phyloP scores from a whole-genome alignment of 2,797 vertebrate genomes.

The Lepidocolaptes lacrymiger region DNA sequence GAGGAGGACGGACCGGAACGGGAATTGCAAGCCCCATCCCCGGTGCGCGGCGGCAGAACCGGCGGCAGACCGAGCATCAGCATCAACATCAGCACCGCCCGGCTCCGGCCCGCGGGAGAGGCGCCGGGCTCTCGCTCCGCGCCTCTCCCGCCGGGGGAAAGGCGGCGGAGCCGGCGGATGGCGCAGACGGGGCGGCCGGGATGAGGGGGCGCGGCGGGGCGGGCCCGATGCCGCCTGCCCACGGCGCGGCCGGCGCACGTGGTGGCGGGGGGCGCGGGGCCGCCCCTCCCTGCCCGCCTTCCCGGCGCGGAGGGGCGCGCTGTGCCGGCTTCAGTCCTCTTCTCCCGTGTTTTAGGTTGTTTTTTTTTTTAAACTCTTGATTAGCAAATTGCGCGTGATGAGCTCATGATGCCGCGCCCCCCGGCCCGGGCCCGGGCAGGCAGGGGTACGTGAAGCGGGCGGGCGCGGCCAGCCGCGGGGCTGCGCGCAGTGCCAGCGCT shows the following conservation, averaged over 20 bases:
- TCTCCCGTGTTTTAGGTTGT: too few species aligned
- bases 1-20: slow-evolving; percentile 35
- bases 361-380: background rate
- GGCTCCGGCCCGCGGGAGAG: background rate
- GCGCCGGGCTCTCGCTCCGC: background rate
- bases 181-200: background rate
- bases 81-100: background rate
- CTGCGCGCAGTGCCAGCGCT: background rate
- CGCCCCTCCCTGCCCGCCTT: too few species aligned
- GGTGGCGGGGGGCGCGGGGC: background rate
- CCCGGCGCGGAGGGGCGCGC: background rate
- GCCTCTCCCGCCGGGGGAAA: background rate
- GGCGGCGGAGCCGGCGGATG: background rate
- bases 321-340: background rate
- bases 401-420: slow-evolving; percentile 15
- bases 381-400: background rate
- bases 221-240: background rate
- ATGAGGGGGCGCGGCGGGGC: background rate
- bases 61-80: background rate
- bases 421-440: background rate
- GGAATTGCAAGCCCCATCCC: background rate
- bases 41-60: background rate
- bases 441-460: background rate
- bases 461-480: background rate
- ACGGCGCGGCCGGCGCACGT: background rate